Percentiles rank a stretch among this genome's conserved stretches.
Evolutionary conservation across 2,888 invertebrate species (phyloP).

Genomic region (Temnothorax ravouxi): DNA sequence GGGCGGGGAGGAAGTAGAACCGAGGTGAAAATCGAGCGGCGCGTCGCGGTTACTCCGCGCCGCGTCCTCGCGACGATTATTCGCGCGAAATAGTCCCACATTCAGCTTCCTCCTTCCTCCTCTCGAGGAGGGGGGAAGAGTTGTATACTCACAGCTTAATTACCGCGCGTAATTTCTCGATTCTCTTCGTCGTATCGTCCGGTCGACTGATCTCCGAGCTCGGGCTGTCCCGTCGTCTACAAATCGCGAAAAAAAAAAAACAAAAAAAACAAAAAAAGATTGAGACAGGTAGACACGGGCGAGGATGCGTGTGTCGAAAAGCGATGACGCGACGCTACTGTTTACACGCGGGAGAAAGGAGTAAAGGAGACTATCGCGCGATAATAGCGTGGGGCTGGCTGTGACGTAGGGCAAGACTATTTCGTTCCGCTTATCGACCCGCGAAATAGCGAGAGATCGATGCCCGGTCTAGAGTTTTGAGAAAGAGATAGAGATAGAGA

Average conservation of each 20-base stretch:
- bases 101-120: neutral
- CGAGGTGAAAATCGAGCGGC: neutral
- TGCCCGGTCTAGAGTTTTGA: conserved; percentile 1
- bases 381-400: conserved; percentile 8
- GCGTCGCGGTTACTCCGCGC: neutral
- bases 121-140: neutral
- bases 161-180: neutral
- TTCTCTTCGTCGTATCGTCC: neutral
- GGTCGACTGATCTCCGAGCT: neutral
- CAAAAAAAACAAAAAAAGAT: too few species aligned
- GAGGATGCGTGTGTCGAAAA: neutral
- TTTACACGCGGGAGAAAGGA: conserved; percentile 23
- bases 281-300: neutral
- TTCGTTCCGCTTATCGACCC: conserved; percentile 20
- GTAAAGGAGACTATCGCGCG: conserved; percentile 24
- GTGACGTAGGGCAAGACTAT: conserved; percentile 17
- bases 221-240: neutral
- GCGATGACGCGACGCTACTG: conserved; percentile 4
- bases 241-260: neutral
- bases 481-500: neutral
- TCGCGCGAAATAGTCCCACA: conserved; percentile 19
- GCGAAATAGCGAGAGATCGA: conserved; percentile 34
- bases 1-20: neutral
- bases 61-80: neutral
- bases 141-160: conserved; percentile 13